Evolutionary conservation across 2,888 invertebrate species (phyloP).

Genomic region (Eulithis testata): DNA sequence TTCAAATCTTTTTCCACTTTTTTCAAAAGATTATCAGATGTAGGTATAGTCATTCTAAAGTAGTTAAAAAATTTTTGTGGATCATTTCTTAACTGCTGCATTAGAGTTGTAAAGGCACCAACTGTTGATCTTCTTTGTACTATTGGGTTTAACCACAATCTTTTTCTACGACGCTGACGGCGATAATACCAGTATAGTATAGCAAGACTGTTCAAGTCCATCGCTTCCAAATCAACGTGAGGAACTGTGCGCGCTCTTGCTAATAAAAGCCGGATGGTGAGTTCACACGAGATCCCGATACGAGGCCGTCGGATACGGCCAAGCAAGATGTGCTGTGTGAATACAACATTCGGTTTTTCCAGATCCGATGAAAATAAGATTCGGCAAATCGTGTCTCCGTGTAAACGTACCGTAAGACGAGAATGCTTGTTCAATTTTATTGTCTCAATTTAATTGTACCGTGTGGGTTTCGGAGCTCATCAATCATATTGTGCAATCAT

Average conservation of each 20-base stretch:
- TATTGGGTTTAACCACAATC: conserved; percentile 44
- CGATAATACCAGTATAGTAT: conserved; percentile 44
- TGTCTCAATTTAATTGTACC: no score
- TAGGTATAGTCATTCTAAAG: conserved; percentile 17
- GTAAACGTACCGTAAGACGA: no score
- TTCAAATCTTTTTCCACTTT: conserved; percentile 39
- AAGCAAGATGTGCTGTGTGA: no score
- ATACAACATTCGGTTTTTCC: no score
- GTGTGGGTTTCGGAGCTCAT: no score
- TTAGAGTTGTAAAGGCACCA: conserved; percentile 37
- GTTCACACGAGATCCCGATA: no score
- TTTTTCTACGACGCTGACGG: conserved; percentile 42
- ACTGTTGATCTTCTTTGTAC: conserved; percentile 40
- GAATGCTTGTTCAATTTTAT: no score
- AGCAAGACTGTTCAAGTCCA: conserved; percentile 43
- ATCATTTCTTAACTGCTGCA: conserved; percentile 40
- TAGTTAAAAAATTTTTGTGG: conserved; percentile 20
- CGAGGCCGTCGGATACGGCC: no score
- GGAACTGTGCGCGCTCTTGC: conserved; percentile 38
- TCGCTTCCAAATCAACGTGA: conserved; percentile 37
- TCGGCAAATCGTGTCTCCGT: no score
- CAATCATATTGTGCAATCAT: no score
- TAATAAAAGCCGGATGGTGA: conserved; percentile 37
- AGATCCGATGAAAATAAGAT: no score
- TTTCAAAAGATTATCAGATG: conserved; percentile 38